These are phyloP conservation scores for Leptatherina wallacei DNA, from an alignment of 2,797 vertebrate species.

Conservation along the genomic window DNA sequence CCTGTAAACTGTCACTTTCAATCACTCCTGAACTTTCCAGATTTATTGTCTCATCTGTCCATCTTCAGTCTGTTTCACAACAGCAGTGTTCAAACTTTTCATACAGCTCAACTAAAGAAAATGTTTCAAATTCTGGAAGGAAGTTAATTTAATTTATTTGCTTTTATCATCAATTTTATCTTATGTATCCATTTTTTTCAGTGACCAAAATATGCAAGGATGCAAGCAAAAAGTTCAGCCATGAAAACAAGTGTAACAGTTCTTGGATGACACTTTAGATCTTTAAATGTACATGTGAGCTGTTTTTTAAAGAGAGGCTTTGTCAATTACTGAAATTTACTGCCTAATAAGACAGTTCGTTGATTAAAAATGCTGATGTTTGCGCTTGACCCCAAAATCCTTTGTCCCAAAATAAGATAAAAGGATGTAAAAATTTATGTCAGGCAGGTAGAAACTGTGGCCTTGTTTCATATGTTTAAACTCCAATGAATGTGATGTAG, in stretches of 20 bases:
- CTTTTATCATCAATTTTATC: not conserved
- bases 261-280: not conserved
- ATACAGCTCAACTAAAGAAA: not conserved
- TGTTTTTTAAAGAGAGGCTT: not conserved
- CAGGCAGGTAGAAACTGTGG: too few species aligned
- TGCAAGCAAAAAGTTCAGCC: not conserved
- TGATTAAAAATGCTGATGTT: too few species aligned
- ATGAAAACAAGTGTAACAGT: not conserved
- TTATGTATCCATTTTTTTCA: not conserved
- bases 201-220: not conserved
- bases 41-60: not conserved
- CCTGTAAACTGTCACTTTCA: constrained; percentile 33
- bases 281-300: not conserved
- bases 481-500: too few species aligned
- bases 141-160: not conserved
- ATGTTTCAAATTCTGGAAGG: not conserved
- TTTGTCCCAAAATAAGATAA: too few species aligned
- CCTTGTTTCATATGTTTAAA: too few species aligned
- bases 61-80: not conserved
- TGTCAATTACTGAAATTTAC: not conserved
- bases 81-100: not conserved
- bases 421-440: too few species aligned
- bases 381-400: too few species aligned
- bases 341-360: too few species aligned
- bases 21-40: constrained; percentile 38